A percentile compares a stretch with the other conserved stretches of the same genome.
Evolutionary conservation across 2,888 invertebrate genomes (phyloP).

Genomic region (Drosophila gaucha): DNA sequence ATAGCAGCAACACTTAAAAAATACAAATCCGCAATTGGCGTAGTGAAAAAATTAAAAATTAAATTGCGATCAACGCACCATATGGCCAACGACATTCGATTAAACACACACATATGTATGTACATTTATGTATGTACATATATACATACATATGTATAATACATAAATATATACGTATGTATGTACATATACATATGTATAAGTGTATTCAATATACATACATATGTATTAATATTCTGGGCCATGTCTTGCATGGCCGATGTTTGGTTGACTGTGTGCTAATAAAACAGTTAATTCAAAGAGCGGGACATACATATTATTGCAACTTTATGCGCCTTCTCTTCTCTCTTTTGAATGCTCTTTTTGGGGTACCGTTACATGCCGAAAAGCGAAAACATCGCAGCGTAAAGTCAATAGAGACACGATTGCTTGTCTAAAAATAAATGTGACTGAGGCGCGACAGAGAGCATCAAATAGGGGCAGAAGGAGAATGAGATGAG

Average conservation of each 20-base stretch:
- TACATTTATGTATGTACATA: neutral
- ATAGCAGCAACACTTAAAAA: conserved; percentile 11
- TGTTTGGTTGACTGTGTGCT: conserved; percentile 26
- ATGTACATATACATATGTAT: neutral
- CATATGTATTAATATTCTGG: conserved; percentile 37
- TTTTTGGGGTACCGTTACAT: conserved; percentile 27
- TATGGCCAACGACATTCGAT: conserved; percentile 40
- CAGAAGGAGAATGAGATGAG: conserved; percentile 1
- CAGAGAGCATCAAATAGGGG: neutral
- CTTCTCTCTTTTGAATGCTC: conserved; percentile 1
- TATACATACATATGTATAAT: neutral
- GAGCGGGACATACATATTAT: conserved; percentile 9
- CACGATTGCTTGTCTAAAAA: conserved; percentile 45
- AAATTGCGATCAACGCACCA: conserved; percentile 40
- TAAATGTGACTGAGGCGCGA: conserved; percentile 35
- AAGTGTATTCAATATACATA: neutral
- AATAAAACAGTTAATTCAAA: conserved; percentile 42
- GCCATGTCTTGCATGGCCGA: conserved; percentile 6
- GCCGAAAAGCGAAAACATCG: conserved; percentile 30
- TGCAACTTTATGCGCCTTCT: conserved; percentile 22
- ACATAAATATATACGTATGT: neutral
- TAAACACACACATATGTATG: conserved; percentile 1
- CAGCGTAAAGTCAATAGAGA: conserved; percentile 34
- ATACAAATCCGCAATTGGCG: conserved; percentile 5
- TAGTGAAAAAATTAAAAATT: conserved; percentile 26